A percentile compares a stretch with the other conserved stretches of the same genome.
Evolutionary conservation across 2,888 invertebrate genomes (phyloP).

Genomic region (Melinopterus prodromus): DNA sequence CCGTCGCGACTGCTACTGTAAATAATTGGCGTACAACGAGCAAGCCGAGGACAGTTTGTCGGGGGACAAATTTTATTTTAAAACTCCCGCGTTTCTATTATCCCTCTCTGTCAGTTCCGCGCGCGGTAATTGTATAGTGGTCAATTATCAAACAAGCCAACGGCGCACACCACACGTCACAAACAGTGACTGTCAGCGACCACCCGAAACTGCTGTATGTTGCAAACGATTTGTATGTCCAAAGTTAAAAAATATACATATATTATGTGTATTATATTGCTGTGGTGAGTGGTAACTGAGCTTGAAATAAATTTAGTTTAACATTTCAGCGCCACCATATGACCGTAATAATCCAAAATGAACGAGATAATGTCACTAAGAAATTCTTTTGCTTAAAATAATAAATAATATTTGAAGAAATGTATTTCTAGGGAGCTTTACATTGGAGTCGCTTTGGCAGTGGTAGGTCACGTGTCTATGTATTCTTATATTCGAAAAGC

Average conservation of each 20-base stretch:
- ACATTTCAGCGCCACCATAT: too few species aligned
- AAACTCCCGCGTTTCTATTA: constrained; percentile 4
- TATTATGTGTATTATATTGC: not conserved
- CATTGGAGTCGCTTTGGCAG: too few species aligned
- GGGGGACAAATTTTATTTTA: not conserved
- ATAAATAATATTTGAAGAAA: too few species aligned
- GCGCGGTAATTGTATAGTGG: not conserved
- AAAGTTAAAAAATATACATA: not conserved
- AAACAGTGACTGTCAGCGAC: not conserved
- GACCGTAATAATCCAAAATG: too few species aligned
- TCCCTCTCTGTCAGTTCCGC: not conserved
- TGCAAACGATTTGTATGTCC: not conserved
- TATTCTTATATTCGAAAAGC: too few species aligned
- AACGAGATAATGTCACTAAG: too few species aligned
- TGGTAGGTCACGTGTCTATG: too few species aligned
- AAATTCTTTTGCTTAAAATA: too few species aligned
- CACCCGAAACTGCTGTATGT: not conserved
- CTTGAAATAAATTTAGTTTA: not conserved
- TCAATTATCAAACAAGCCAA: not conserved
- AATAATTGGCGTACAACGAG: not conserved
- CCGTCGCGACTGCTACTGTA: not conserved
- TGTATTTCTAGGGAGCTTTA: too few species aligned
- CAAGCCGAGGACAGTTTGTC: not conserved
- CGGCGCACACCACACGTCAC: not conserved
- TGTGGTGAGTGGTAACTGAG: not conserved